Base-by-base conservation (phyloP, 2,113 vertebrate genomes). In the Pseudorasbora parva region DNA sequence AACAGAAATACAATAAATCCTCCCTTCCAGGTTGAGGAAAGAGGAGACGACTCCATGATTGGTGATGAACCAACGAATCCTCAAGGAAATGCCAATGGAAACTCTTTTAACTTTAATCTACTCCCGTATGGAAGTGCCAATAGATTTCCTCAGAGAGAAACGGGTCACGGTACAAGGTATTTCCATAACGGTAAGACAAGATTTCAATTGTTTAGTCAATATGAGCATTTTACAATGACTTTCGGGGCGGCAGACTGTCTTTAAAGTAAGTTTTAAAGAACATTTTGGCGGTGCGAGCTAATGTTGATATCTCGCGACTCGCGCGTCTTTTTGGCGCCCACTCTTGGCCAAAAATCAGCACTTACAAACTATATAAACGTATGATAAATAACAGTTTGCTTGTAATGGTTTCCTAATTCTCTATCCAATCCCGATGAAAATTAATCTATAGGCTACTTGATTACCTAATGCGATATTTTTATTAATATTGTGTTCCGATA, bases 111-210 rank as follows among this genome's bases (percentile, higher is more conserved):
- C 81, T 92, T 93, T n/a, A 85, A 94, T 27, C 25, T 92, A 1
- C 93, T 93, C 80, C 88, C 90, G 1, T 82, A 91, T 1, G 88
- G 89, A 84, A 88, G 79, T 17, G 88, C 89, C 37, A 91, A 88
- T 86, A 88, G 90, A 77, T 87, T 84, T 19, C 85, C 69, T 56
- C 84, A 89, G 62, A 87, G 89, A 0, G 88, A 83, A 54, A 33
- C 88, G 1, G 94, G 94, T 7, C 90, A 90, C 2, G 92, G 91
- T n/a, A 94, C 93, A 87, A 89, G 91, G 21, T 91, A 92, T 84
- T 95, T 94, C 85, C 93, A 93, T 59, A 88, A 93, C 2, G 94
- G 95, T 95, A 89, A 92, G 91, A 10, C 51, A 43, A 76, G 12
- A 21, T n/a, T 47, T 81, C 5, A 11, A 17, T 7, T 6, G 21